Evolutionary conservation across 2,113 vertebrate species (phyloP).

Genomic region (Hippocampus abdominalis): DNA sequence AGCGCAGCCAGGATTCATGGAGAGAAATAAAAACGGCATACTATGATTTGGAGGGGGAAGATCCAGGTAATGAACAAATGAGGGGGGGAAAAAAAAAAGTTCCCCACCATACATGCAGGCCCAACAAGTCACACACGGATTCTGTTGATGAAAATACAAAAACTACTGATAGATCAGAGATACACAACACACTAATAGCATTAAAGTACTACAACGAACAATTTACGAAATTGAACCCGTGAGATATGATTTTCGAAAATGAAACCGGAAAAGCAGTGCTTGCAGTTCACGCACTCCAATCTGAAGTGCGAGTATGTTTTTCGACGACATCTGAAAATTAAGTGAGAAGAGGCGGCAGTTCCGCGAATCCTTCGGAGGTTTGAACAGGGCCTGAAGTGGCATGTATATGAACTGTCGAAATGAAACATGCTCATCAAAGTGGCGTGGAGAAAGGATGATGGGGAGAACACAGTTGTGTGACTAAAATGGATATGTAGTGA

Average conservation of each 20-base stretch:
- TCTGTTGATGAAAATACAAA: neutral
- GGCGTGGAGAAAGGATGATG: constrained; percentile 15
- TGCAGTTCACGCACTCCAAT: neutral
- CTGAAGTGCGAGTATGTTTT: neutral
- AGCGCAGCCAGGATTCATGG: constrained; percentile 19
- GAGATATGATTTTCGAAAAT: neutral
- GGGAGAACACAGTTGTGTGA: constrained; percentile 17
- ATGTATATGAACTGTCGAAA: constrained; percentile 6
- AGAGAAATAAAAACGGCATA: constrained; percentile 1
- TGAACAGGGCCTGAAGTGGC: constrained; percentile 1
- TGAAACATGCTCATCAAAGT: constrained; percentile 16
- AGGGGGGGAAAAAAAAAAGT: constrained; percentile 12
- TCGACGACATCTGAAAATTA: neutral
- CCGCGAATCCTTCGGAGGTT: neutral
- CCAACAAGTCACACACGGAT: neutral
- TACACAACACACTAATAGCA: neutral
- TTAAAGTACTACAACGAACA: neutral
- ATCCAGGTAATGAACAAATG: neutral
- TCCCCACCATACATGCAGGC: constrained; percentile 17
- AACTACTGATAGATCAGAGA: neutral
- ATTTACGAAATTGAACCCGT: neutral
- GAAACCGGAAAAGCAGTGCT: neutral
- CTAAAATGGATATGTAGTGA: constrained; percentile 26
- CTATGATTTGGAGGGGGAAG: constrained; percentile 11
- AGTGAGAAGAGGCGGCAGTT: neutral